Conservation (phyloP, 2,797 vertebrate species). For the Propithecus deckenii region DNA sequence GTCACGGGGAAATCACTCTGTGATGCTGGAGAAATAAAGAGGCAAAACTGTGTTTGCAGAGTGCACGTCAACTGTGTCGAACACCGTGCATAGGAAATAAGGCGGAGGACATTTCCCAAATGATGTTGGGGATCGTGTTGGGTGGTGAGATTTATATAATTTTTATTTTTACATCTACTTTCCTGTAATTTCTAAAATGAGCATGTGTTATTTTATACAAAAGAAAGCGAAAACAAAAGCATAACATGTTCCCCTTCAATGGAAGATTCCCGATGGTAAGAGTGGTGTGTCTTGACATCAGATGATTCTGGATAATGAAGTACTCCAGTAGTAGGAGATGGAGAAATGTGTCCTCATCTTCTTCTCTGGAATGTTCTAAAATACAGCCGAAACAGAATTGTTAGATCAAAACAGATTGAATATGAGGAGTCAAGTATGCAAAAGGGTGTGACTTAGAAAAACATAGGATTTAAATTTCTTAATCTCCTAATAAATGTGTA, state of each 20-base stretch:
- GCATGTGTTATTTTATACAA: neutral
- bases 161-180: slow-evolving; percentile 19
- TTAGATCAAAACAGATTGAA: neutral
- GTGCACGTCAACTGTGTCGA: neutral
- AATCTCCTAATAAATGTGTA: neutral
- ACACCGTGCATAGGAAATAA: neutral
- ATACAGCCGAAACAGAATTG: neutral
- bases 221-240: neutral
- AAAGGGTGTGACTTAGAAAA: neutral
- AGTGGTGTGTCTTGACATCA: accelerated
- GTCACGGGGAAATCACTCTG: neutral
- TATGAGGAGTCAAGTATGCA: neutral
- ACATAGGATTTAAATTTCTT: neutral
- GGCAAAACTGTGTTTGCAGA: neutral
- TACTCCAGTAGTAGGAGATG: neutral
- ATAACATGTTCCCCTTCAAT: neutral
- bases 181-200: neutral
- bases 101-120: neutral
- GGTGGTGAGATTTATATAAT: neutral
- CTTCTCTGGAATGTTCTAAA: neutral
- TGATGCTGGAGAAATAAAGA: neutral
- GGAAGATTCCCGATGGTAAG: neutral
- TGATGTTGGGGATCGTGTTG: neutral
- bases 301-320: neutral
- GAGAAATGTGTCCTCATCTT: neutral